phyloP scores from a whole-genome alignment of 2,888 invertebrate genomes.

The Agrypnus murinus region DNA sequence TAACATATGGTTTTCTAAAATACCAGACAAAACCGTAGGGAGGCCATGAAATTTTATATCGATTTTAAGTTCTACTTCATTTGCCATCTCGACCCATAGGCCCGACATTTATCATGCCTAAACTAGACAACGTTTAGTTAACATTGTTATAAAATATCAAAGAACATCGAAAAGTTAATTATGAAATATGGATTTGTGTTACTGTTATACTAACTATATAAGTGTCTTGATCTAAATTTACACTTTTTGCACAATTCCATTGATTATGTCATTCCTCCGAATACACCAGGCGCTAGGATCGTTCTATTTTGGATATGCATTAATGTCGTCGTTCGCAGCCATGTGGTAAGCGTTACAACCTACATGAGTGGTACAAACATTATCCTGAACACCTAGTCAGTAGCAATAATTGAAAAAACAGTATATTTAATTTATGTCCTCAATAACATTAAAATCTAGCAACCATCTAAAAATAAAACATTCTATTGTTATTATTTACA shows the following conservation, averaged over 20 bases:
- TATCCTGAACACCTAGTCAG: conserved; percentile 41
- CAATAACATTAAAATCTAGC: neutral
- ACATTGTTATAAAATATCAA: conserved; percentile 39
- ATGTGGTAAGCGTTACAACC: conserved; percentile 49
- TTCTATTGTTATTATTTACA: too few species aligned
- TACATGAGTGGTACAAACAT: conserved; percentile 40
- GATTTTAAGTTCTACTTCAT: conserved; percentile 23
- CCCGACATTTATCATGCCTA: conserved; percentile 36
- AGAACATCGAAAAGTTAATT: conserved; percentile 35
- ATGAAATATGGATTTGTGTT: conserved; percentile 2
- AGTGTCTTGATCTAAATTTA: conserved; percentile 42
- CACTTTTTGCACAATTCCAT: conserved; percentile 44
- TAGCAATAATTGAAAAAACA: conserved; percentile 31
- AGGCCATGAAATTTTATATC: conserved; percentile 37
- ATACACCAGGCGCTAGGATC: conserved; percentile 44
- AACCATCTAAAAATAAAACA: too few species aligned
- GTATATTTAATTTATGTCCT: conserved; percentile 33
- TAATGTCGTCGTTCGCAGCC: conserved; percentile 52
- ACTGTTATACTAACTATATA: neutral
- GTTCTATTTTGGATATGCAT: conserved; percentile 52
- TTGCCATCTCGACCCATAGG: conserved; percentile 28
- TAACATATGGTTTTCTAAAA: conserved; percentile 4
- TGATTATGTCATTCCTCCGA: conserved; percentile 51
- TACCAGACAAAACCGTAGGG: conserved; percentile 3
- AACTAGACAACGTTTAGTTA: conserved; percentile 39